Evolutionary conservation across 2,113 vertebrate genomes (phyloP), one percentile per base, ranked within the genome.

Genomic region (Tetrax tetrax): DNA sequence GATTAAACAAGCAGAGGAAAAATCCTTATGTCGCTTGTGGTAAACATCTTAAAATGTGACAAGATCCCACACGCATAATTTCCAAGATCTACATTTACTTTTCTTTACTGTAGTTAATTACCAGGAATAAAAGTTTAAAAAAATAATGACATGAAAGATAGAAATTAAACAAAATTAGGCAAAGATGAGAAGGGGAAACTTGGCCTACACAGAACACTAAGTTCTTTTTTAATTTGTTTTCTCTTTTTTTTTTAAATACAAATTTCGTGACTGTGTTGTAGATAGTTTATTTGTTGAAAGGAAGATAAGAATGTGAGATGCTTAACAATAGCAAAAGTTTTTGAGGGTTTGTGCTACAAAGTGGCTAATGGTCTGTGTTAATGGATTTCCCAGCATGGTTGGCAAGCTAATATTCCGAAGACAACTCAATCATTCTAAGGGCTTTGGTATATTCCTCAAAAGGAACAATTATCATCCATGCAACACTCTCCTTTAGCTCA

Each of bases 21-120:
- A 96, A 85, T 80, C 71, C 78, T 92, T 70, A 56, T 20, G 38
- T 45, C 90, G 33, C 71, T 56, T 86, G 75, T 56, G 72, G 83
- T 95, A 95, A 95, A 83, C 84, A 90, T 54, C 51, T 95, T 76
- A 81, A 70, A 83, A 93, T 43, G 43, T 53, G 70, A 78, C 54
- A 74, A 51, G 74, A 91, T 95, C 47, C n/a, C 60, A 93, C 70
- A 80, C 69, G 66, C 33, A 76, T 29, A 5, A 80, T 56, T 94
- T 97, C 92, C 59, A 95, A 97, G 76, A 89, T 63, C 83, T 91
- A 94, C 63, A 94, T 93, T 94, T 92, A 93, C 53, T 96, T 95
- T 93, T 88, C 87, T 87, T 94, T 78, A 94, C 43, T 59, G 2
- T 80, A 91, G 83, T 81, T 96, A 95, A 95, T 96, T 96, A 97